Evolutionary conservation across 2,888 invertebrate species (phyloP), one percentile per base, ranked within the genome.

Genomic region (Tiphia femorata): DNA sequence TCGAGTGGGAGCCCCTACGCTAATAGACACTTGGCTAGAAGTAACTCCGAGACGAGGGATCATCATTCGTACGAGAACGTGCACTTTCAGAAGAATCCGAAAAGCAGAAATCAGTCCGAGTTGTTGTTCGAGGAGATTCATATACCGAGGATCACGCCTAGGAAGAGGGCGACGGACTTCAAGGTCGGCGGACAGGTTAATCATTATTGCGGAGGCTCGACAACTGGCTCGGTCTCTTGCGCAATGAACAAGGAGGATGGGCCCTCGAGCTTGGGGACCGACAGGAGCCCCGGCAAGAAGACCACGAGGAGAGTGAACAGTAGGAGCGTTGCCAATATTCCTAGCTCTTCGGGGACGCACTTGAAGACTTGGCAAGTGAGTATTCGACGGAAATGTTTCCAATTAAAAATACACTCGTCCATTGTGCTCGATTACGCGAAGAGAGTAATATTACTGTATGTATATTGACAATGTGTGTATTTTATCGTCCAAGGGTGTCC

Each of bases 401-500:
- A n/a, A n/a, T n/a, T n/a, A n/a, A n/a, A n/a, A n/a, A n/a, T n/a
- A n/a, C n/a, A n/a, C n/a, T n/a, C n/a, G n/a, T n/a, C n/a, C n/a
- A n/a, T n/a, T n/a, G n/a, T n/a, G n/a, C n/a, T n/a, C n/a, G n/a
- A n/a, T n/a, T n/a, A n/a, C n/a, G n/a, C n/a, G n/a, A n/a, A n/a
- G n/a, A n/a, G n/a, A n/a, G n/a, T n/a, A n/a, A n/a, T n/a, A n/a
- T n/a, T n/a, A n/a, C n/a, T n/a, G n/a, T n/a, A n/a, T n/a, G n/a
- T n/a, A n/a, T n/a, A n/a, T n/a, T n/a, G n/a, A n/a, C n/a, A n/a
- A n/a, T n/a, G n/a, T n/a, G n/a, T n/a, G n/a, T n/a, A n/a, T n/a
- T n/a, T n/a, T n/a, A n/a, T n/a, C n/a, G 3, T 33, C 29, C 5
- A 82, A 88, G 86, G 70, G 69, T 14, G 42, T 67, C 5, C 82